A percentile compares a stretch with the other conserved stretches of the same genome.
phyloP scores from a whole-genome alignment of 2,888 invertebrate genomes.

The Acrobasis consociella region DNA sequence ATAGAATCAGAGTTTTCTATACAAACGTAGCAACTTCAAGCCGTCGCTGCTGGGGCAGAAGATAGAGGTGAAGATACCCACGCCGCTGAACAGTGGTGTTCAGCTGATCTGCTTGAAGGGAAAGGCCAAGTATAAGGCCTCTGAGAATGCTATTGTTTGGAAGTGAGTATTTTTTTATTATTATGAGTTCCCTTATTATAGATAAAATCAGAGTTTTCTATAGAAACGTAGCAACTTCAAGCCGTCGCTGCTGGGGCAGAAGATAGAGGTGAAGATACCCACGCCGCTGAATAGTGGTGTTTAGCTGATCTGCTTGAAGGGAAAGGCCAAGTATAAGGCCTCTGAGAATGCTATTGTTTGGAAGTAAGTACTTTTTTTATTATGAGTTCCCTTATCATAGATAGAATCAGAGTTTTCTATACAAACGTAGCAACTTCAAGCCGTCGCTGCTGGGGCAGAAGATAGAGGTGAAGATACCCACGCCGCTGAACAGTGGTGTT shows the following conservation, averaged over 20 bases:
- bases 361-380: too few relatives aligned
- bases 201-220: too few relatives aligned
- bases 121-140: slow-evolving; percentile 99
- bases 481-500: slow-evolving; percentile 98
- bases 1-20: too few relatives aligned
- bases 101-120: slow-evolving; percentile 99
- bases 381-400: too few relatives aligned
- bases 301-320: slow-evolving; percentile 98
- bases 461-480: slow-evolving; percentile 99
- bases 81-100: slow-evolving; percentile 98
- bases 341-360: slow-evolving; percentile 99
- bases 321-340: slow-evolving; percentile 99
- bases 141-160: slow-evolving; percentile 99
- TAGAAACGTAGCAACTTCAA: slow-evolving; percentile 99
- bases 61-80: slow-evolving; percentile 99
- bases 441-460: slow-evolving; percentile 98
- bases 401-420: too few relatives aligned
- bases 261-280: slow-evolving; percentile 99
- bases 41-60: slow-evolving; percentile 98
- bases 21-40: slow-evolving; percentile 99
- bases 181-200: too few relatives aligned
- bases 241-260: slow-evolving; percentile 98
- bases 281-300: slow-evolving; percentile 99
- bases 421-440: slow-evolving; percentile 99
- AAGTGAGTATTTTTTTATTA: too few relatives aligned